Base-by-base conservation (phyloP, 2,113 vertebrate species). In the Arenaria interpres region DNA sequence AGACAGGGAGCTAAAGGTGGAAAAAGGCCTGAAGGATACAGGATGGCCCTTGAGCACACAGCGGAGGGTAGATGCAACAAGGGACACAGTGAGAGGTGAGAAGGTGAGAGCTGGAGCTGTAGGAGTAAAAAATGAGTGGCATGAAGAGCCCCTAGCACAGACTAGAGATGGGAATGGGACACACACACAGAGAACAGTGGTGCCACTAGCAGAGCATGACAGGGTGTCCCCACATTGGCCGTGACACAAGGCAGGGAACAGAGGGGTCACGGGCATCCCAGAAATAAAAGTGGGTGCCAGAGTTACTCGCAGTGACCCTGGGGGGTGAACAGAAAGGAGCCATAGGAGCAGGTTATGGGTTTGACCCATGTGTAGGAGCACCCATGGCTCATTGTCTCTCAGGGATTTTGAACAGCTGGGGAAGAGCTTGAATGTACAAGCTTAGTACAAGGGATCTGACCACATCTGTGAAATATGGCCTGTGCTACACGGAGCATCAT, bases 111-210 rank as follows among this genome's bases (percentile, higher is more conserved):
- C 37, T 33, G 33, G 37, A 59, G 43, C 19, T 4, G 0, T 4
- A 27, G 37, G 45, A 76, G 64, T 54, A 41, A 23, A 79, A 67
- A 25, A 6, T 0, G 2, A 79, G 35, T 19, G 19, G 10, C 28
- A 35, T 59, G 39, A 72, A 41, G 4, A 35, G 8, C 18, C 8
- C 12, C 12, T 41, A 18, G 12, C 17, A 54, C 1, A 4, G 21
- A 20, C 10, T 33, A 72, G 51, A 60, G 33, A 10, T 0, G 2
- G 33, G 35, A 76, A 69, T 20, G 28, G 39, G 2, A 7, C 8
- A 7, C 12, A 45, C 5, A 43, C 9, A 16, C 2, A 14, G 33
- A 83, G 50, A 17, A 66, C 7, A 24, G 45, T 0, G 0, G 12
- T 60, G 39, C 12, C 69, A 64, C 24, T 23, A 71, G 12, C 15